Conservation (phyloP, 2,113 vertebrate species). For the Heterotilapia buettikoferi region DNA sequence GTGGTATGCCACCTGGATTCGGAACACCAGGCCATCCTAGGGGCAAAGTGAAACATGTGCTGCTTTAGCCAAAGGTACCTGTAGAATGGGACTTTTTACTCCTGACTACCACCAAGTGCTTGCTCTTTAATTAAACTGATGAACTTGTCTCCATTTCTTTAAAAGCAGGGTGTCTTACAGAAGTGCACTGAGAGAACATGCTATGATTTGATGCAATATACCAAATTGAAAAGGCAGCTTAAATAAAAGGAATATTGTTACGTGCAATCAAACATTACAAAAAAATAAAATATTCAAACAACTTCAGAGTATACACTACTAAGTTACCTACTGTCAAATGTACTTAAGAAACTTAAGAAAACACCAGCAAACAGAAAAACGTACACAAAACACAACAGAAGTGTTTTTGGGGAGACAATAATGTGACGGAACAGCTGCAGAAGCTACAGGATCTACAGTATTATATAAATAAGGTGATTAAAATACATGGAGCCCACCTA, state of each 20-base stretch:
- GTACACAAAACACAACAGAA: neutral
- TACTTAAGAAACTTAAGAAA: neutral
- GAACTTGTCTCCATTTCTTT: neutral
- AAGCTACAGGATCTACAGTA: neutral
- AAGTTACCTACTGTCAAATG: neutral
- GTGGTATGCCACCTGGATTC: conserved; percentile 88
- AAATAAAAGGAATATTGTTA: neutral
- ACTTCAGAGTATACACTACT: neutral
- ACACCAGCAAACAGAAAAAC: neutral
- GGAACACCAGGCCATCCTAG: conserved; percentile 88
- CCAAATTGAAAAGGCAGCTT: neutral
- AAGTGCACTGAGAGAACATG: neutral
- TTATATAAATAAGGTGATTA: neutral
- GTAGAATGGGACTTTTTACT: neutral
- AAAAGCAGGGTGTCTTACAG: neutral
- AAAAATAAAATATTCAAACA: accelerated
- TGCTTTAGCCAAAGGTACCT: neutral
- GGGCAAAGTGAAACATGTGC: neutral
- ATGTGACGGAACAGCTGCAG: neutral
- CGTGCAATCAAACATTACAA: neutral
- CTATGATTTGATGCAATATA: neutral
- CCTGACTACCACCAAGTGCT: neutral
- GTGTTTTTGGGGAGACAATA: neutral
- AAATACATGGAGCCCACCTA: neutral
- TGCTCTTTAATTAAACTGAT: neutral